Evolutionary conservation across 2,113 vertebrate genomes (phyloP).

Genomic region (Tragelaphus imberbis): DNA sequence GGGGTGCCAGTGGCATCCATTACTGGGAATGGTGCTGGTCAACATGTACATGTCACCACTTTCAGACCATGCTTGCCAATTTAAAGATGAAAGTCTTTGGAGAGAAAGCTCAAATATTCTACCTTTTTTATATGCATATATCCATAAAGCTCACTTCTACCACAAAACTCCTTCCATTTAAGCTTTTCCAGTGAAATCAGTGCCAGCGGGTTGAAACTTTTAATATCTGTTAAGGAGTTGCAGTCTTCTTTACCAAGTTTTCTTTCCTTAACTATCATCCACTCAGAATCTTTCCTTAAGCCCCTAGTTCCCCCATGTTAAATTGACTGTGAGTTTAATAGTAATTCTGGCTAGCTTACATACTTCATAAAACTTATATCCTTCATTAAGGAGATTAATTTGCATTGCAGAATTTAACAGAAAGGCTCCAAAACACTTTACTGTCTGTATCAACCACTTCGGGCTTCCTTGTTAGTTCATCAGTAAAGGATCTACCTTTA

Average conservation of each 20-base stretch:
- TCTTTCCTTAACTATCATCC: background rate
- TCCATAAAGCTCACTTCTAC: background rate
- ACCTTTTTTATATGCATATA: too few species aligned
- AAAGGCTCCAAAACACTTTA: background rate
- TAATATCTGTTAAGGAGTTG: background rate
- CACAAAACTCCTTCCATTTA: background rate
- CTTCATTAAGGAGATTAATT: background rate
- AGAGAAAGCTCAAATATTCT: background rate
- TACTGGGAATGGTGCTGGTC: background rate
- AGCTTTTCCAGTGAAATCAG: background rate
- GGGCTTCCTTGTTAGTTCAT: background rate
- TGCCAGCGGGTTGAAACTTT: background rate
- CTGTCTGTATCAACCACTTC: background rate
- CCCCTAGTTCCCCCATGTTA: too few species aligned
- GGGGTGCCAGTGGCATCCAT: rapidly evolving
- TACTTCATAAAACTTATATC: background rate
- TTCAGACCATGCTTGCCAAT: background rate
- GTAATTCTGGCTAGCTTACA: background rate
- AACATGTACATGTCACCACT: background rate
- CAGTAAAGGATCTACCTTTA: background rate
- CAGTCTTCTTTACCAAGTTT: background rate
- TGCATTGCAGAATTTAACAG: background rate
- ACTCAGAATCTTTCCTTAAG: background rate
- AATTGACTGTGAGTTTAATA: background rate
- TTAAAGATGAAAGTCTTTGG: background rate